phyloP scores from a whole-genome alignment of 2,113 vertebrate genomes.

The Otis tarda region DNA sequence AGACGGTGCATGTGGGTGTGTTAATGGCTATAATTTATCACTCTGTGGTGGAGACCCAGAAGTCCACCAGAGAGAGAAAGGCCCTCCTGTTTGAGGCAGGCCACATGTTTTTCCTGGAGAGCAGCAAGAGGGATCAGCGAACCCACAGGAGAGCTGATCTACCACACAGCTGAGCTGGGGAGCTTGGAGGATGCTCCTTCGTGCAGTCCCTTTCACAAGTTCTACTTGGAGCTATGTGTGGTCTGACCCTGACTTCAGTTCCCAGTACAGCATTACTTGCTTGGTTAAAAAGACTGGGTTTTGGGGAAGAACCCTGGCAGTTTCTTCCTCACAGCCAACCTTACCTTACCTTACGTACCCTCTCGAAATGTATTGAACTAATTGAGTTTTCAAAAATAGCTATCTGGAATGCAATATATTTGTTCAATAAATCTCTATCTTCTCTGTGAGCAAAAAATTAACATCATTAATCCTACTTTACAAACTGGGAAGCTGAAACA shows the following conservation, averaged over 20 bases:
- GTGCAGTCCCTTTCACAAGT: not conserved
- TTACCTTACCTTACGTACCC: not conserved
- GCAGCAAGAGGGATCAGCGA: not conserved
- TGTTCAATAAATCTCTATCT: not conserved
- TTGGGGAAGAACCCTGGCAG: not conserved
- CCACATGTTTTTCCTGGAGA: not conserved
- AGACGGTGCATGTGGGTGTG: not conserved
- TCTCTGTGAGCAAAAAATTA: not conserved
- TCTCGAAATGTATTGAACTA: rapidly evolving
- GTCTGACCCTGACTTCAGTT: not conserved
- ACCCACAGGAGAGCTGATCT: not conserved
- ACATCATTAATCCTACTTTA: not conserved
- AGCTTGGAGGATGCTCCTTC: not conserved
- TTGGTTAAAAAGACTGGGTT: not conserved
- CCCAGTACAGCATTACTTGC: not conserved
- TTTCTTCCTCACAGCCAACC: not conserved
- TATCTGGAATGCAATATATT: not conserved
- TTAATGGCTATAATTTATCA: not conserved
- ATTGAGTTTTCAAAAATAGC: not conserved
- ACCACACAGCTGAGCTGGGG: not conserved
- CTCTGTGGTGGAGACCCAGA: not conserved
- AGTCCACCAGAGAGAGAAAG: not conserved
- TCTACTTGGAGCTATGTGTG: not conserved
- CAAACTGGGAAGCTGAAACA: not conserved
- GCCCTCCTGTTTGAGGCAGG: not conserved